Evolutionary conservation across 2,797 vertebrate genomes (phyloP).

Genomic region (Cynopterus sphinx): DNA sequence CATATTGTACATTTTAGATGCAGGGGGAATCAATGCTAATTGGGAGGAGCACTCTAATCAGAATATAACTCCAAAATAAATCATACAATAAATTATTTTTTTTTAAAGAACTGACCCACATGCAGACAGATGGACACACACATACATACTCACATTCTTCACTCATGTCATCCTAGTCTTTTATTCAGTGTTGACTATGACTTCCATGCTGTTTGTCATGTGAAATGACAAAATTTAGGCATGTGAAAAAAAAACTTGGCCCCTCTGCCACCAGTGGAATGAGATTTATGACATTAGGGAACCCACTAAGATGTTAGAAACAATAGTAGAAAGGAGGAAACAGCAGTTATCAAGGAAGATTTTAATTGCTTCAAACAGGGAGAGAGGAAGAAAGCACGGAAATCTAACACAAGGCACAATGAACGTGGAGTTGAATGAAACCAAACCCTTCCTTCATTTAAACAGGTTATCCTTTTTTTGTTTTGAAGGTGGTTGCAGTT

Average conservation of each 20-base stretch:
- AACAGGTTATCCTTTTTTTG: neutral
- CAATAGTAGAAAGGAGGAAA: slow-evolving; percentile 53
- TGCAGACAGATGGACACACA: neutral
- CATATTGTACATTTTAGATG: slow-evolving; percentile 34
- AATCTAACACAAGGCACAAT: slow-evolving; percentile 76
- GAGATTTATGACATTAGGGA: slow-evolving; percentile 13
- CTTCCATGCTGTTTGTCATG: neutral
- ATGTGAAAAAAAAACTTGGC: neutral
- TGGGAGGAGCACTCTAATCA: slow-evolving; percentile 48
- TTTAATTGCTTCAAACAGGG: slow-evolving; percentile 68
- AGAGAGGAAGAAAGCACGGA: slow-evolving; percentile 62
- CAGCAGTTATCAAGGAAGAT: slow-evolving; percentile 56
- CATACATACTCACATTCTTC: neutral
- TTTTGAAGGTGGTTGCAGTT: slow-evolving; percentile 50
- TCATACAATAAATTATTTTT: slow-evolving; percentile 76
- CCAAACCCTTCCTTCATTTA: slow-evolving; percentile 64
- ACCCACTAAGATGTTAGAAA: neutral
- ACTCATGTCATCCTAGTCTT: slow-evolving; percentile 31
- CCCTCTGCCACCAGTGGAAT: neutral
- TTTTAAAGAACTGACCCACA: slow-evolving; percentile 37
- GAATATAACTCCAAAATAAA: slow-evolving; percentile 62
- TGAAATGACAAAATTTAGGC: slow-evolving; percentile 7
- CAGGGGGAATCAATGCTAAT: neutral
- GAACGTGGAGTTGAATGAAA: slow-evolving; percentile 71
- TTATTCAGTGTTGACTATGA: slow-evolving; percentile 63